These are phyloP conservation scores for Archips xylosteana DNA, from an alignment of 2,888 invertebrate genomes.

Conservation along the genomic window DNA sequence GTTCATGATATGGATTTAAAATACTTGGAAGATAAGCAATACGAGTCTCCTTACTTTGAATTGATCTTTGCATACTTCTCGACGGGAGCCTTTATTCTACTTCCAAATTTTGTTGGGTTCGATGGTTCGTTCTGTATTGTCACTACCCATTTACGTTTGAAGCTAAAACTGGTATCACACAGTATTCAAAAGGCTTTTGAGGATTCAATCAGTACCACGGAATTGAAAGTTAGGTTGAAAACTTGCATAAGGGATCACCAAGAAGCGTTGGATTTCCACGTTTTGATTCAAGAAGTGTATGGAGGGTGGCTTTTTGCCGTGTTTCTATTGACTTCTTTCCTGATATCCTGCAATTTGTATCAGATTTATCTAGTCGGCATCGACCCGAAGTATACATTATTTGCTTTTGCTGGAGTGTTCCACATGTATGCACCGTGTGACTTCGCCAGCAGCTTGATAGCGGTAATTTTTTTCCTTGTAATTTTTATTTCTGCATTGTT, in stretches of 20 bases:
- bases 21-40: constrained; percentile 65
- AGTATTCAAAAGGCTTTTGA: constrained; percentile 61
- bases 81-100: constrained; percentile 56
- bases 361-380: constrained; percentile 60
- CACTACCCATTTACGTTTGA: constrained; percentile 65
- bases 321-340: constrained; percentile 60
- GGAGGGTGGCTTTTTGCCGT: constrained; percentile 68
- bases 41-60: constrained; percentile 67
- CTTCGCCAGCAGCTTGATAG: constrained; percentile 61
- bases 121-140: constrained; percentile 73
- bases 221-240: constrained; percentile 56
- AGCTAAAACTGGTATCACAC: constrained; percentile 63
- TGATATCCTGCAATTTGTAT: constrained; percentile 69
- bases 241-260: constrained; percentile 66
- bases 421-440: constrained; percentile 70
- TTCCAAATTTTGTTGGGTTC: constrained; percentile 65
- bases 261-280: constrained; percentile 60
- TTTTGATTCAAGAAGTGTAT: constrained; percentile 62
- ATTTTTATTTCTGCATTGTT: neutral
- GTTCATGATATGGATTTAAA: constrained; percentile 69
- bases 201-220: constrained; percentile 50
- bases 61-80: constrained; percentile 65
- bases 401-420: constrained; percentile 58
- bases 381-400: constrained; percentile 64
- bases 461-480: constrained; percentile 53